Evolutionary conservation across 1,140 invertebrate species (phyloP), one percentile per base, ranked within the genome.

Genomic region (Drosophila simulans): DNA sequence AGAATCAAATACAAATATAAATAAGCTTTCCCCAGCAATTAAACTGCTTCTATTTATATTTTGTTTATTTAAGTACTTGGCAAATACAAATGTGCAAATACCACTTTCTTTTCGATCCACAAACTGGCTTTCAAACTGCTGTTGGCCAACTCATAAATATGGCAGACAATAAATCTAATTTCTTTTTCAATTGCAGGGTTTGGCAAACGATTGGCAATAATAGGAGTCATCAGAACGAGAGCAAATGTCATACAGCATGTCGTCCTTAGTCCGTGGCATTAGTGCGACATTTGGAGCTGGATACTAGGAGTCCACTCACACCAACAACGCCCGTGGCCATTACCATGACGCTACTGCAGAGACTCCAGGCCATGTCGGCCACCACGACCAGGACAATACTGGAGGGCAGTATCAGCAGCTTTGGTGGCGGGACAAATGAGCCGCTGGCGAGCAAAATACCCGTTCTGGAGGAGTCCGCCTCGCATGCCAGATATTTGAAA

Each of bases 181-280:
- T 86, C 40, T 65, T 66, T 86, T 88, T 68, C 79, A 89, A 86
- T 86, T 86, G 80, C 83, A 86, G 83, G 75, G 68, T 64, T 80
- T 77, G 65, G 48, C 80, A 70, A 53, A 37, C 73, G 64, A 80
- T 70, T 79, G 62, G 52, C 39, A 15, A 64, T 77, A 78, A 71
- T 71, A 77, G 10, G 11, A 20, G 51, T 46, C 57, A 70, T 77
- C 51, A 59, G 37, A 69, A 46, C n/a, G 60, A 77, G 35, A 65
- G 45, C 75, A 37, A 75, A 65, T 62, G 59, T 52, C 51, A 31
- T 65, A 39, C 78, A 68, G 51, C 57, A 78, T 81, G 77, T 65
- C 63, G 25, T 45, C 22, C 49, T 8, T 40, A 17, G 68, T 60
- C 45, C n/a, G 35, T 62, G 66, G 58, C 60, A 64, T 53, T 58